Conservation (phyloP, 2,113 vertebrate species). For the Xyrauchen texanus region DNA sequence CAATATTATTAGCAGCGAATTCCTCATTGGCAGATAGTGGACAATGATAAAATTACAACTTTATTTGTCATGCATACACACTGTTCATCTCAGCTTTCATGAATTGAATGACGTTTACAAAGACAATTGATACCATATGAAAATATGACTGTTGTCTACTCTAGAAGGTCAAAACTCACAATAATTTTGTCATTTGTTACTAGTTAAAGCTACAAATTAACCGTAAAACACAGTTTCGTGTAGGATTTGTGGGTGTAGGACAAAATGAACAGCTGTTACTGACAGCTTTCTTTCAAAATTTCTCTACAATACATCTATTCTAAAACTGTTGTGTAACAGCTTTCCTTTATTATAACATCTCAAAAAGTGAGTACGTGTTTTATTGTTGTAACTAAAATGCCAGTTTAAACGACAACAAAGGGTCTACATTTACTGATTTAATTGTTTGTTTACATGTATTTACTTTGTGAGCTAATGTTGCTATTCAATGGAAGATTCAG, state of each 20-base stretch:
- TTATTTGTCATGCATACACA: no score
- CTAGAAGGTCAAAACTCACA: constrained; percentile 12
- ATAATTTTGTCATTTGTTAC: neutral
- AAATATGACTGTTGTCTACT: neutral
- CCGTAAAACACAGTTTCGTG: constrained; percentile 39
- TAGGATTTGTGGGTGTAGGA: neutral
- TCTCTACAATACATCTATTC: constrained; percentile 54
- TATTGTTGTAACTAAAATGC: constrained; percentile 46
- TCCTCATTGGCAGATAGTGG: constrained; percentile 67
- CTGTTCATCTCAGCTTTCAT: no score
- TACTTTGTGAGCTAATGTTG: neutral
- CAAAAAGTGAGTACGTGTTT: constrained; percentile 62
- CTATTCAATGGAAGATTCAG: neutral
- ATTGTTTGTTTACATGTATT: neutral
- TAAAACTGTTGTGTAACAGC: constrained; percentile 72
- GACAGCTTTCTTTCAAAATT: constrained; percentile 49
- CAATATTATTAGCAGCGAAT: constrained; percentile 73
- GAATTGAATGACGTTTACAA: no score
- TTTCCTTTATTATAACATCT: constrained; percentile 65
- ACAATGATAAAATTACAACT: constrained; percentile 23
- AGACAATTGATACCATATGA: no score
- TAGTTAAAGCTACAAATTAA: constrained; percentile 28
- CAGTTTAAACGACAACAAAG: neutral
- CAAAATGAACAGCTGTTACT: constrained; percentile 26
- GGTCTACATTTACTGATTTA: constrained; percentile 48